phyloP scores from a whole-genome alignment of 1,140 invertebrate genomes.

The Dreissena polymorpha region DNA sequence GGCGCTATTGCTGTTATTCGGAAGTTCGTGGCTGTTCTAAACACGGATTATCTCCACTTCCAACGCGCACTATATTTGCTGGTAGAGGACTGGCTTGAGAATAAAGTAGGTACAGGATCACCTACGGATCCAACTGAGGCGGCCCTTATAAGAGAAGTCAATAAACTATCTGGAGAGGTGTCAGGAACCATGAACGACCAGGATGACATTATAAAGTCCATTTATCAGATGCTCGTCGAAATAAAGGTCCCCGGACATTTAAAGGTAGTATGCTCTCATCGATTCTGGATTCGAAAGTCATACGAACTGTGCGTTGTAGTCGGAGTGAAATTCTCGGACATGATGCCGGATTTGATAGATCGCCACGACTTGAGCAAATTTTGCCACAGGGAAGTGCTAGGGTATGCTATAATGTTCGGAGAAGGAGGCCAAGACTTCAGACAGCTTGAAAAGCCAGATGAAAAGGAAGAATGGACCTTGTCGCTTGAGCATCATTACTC shows the following conservation, averaged over 20 bases:
- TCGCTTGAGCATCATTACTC: slow-evolving; percentile 42
- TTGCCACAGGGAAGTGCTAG: slow-evolving; percentile 40
- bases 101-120: slow-evolving; percentile 9
- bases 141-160: slow-evolving; percentile 20
- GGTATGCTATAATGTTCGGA: slow-evolving; percentile 51
- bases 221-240: slow-evolving; percentile 29
- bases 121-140: slow-evolving; percentile 24
- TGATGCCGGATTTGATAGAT: slow-evolving; percentile 10
- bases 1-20: neutral
- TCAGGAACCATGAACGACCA: neutral
- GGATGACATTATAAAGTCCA: neutral
- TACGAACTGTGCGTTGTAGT: slow-evolving; percentile 23
- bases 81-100: slow-evolving; percentile 28
- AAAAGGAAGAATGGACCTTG: slow-evolving; percentile 48
- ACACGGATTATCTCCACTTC: slow-evolving; percentile 13
- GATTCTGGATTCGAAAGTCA: slow-evolving; percentile 32
- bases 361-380: slow-evolving; percentile 52
- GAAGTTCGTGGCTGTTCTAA: slow-evolving; percentile 10
- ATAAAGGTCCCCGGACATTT: slow-evolving; percentile 41
- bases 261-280: slow-evolving; percentile 25
- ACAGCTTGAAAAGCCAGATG: slow-evolving; percentile 18
- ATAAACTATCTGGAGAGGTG: slow-evolving; percentile 5
- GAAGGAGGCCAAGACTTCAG: slow-evolving; percentile 30
- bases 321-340: slow-evolving; percentile 33
- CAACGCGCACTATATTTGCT: slow-evolving; percentile 3